phyloP scores from a whole-genome alignment of 2,888 invertebrate genomes.

The Agrenia bidenticulata region DNA sequence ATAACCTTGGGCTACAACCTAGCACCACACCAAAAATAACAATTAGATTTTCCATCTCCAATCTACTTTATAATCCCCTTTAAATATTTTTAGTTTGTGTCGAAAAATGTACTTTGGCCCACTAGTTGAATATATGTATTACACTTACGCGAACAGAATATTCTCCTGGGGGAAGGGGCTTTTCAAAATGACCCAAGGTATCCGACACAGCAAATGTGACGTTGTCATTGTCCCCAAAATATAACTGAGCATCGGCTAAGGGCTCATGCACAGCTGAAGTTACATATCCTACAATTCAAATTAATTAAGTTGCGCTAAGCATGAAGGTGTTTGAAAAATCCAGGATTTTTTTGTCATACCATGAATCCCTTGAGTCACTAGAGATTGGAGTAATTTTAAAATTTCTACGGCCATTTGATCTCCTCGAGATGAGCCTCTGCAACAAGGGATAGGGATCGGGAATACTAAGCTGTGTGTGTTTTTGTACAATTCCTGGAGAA shows the following conservation, averaged over 20 bases:
- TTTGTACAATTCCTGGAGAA: slow-evolving; percentile 25
- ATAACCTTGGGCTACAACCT: slow-evolving; percentile 64
- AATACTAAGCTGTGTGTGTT: slow-evolving; percentile 31
- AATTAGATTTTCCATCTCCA: no score
- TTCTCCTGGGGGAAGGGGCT: slow-evolving; percentile 42
- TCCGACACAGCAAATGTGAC: slow-evolving; percentile 41
- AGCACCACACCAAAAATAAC: slow-evolving; percentile 10
- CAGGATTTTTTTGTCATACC: no score
- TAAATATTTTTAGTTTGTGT: neutral
- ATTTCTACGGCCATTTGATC: slow-evolving; percentile 28
- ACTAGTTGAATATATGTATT: neutral
- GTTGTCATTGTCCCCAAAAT: slow-evolving; percentile 37
- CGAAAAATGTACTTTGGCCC: neutral
- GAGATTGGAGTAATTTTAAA: slow-evolving; percentile 27
- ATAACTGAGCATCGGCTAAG: slow-evolving; percentile 39
- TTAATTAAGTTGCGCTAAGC: no score
- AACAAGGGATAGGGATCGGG: slow-evolving; percentile 37
- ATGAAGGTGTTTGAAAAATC: no score
- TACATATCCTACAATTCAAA: slow-evolving; percentile 41
- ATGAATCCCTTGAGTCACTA: slow-evolving; percentile 40
- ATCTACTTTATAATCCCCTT: no score
- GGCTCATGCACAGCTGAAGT: slow-evolving; percentile 47
- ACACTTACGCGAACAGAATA: slow-evolving; percentile 36
- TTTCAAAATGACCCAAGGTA: slow-evolving; percentile 50
- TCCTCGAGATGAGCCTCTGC: slow-evolving; percentile 21